Base-by-base conservation (phyloP, 1,140 invertebrate species). In the Rhyzopertha dominica region DNA sequence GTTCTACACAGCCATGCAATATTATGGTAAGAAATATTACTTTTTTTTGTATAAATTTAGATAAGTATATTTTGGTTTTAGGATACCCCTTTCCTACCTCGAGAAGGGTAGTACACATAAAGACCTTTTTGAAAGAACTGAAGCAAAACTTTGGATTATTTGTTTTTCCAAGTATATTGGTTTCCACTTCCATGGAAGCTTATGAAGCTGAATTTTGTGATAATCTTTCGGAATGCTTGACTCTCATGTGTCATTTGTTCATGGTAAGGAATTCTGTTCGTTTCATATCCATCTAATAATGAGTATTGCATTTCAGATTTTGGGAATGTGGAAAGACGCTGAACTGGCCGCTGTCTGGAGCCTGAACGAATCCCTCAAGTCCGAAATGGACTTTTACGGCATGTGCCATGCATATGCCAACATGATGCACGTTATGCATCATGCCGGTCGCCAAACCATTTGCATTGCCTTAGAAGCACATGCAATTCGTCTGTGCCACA, bases 311-410 rank as follows among this genome's bases (percentile, higher is more conserved):
- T 38, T 46, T 22, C 39, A 59, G 54, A 35, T 17, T 1, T 52
- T 46, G 35, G 14, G 20, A 8, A 68, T 72, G 58, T 59, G 59
- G 22, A 56, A 65, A 4, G 69, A 72, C 28, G 74, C 76, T 0
- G 59, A 67, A 24, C 53, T 79, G 14, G 73, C 76, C 4, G 75
- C 77, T 0, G 63, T 74, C 17, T 77, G 74, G 74, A 62, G 72
- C 22, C 47, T 79, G 23, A 72, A 69, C 43, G 66, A 68, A 24
- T 72, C 74, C 1, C 46, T 75, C 5, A 48, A 63, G 5, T 67
- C 69, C 0, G 69, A 68, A 28, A 68, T 63, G 5, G 68, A 77
- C 49, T 77, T 79, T 42, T 50, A 67, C 10, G 51, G 68, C 0
- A 54, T 79, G 0, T 77, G 75, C 38, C 61, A 62, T 3, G 65